Base-by-base conservation (phyloP, 2,888 invertebrate genomes). In the Noctua comes region DNA sequence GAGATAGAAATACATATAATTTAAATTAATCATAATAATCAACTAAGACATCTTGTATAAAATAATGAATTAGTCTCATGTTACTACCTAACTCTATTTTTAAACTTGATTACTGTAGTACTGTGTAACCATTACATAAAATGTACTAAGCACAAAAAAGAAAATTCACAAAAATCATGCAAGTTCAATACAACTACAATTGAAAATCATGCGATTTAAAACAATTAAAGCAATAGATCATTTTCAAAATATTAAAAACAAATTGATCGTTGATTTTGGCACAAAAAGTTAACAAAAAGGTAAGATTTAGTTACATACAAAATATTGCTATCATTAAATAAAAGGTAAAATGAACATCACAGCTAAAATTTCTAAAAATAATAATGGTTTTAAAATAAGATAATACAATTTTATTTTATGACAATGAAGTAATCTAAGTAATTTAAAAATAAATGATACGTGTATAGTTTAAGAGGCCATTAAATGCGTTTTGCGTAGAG, bases 291-390 rank as follows among this genome's bases (percentile, higher is more conserved):
- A n/a, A 46, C 73, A 69, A 65, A 69, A 70, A 65, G 24, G 57
- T 72, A 70, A 64, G 69, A 72, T 81, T 80, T 69, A 86, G 31
- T 10, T 36, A 75, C 27, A 81, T 75, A 79, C 66, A 84, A 81
- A 83, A 84, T 77, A 82, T 82, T 81, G 79, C 85, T 86, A 87
- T 40, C 11, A 82, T n/a, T 86, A 87, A 87, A 72, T 73, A 57
- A 82, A 85, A 83, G 70, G 79, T 85, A 86, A 90, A 85, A 84
- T 83, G 81, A 88, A 91, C 88, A 93, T 91, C 91, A 92, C 91
- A 92, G 90, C 85, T 86, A 90, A 88, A 86, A 79, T 76, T 73
- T 84, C 73, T 84, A 86, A 68, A 65, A 57, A 27, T 72, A 76
- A 70, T 31, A 59, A 77, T 70, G 27, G 7, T 68, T 77, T 77